phyloP scores from a whole-genome alignment of 2,797 vertebrate genomes.

The Valencia hispanica region DNA sequence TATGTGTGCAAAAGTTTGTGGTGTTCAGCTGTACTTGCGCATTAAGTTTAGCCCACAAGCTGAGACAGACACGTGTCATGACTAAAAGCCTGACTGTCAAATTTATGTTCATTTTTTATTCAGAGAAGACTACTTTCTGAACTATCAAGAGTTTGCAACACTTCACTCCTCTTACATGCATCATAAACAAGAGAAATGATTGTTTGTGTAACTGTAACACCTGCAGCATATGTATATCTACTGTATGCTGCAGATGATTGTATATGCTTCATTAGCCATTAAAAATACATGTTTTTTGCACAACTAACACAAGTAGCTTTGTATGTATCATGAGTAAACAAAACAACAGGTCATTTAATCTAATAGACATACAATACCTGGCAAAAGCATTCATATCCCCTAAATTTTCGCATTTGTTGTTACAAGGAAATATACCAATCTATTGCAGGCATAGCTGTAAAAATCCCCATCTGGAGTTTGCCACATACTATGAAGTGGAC shows the following conservation, averaged over 20 bases:
- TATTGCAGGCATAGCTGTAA: not conserved
- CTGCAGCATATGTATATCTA: constrained; percentile 23
- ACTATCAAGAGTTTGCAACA: constrained; percentile 28
- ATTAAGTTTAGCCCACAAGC: constrained; percentile 45
- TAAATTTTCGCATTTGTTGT: not conserved
- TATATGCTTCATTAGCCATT: not conserved
- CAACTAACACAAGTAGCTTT: not conserved
- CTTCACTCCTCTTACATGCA: constrained; percentile 9
- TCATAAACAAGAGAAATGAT: constrained; percentile 20
- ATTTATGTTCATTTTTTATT: constrained; percentile 44
- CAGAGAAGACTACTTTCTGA: constrained; percentile 32
- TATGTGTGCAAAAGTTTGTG: constrained; percentile 67
- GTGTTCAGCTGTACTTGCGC: constrained; percentile 54
- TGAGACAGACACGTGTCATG: constrained; percentile 19
- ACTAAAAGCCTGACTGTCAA: constrained; percentile 30
- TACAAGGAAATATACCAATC: not conserved
- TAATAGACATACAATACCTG: not conserved
- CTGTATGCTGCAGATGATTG: constrained; percentile 3
- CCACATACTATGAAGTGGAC: not conserved
- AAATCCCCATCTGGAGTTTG: not conserved
- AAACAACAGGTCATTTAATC: not conserved
- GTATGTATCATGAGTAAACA: not conserved
- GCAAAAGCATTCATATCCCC: not conserved
- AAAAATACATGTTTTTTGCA: not conserved
- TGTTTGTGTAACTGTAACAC: constrained; percentile 61